A percentile compares a stretch with the other conserved stretches of the same genome.
Evolutionary conservation across 1,140 invertebrate genomes (phyloP).

Genomic region (Palaemon carinicauda): DNA sequence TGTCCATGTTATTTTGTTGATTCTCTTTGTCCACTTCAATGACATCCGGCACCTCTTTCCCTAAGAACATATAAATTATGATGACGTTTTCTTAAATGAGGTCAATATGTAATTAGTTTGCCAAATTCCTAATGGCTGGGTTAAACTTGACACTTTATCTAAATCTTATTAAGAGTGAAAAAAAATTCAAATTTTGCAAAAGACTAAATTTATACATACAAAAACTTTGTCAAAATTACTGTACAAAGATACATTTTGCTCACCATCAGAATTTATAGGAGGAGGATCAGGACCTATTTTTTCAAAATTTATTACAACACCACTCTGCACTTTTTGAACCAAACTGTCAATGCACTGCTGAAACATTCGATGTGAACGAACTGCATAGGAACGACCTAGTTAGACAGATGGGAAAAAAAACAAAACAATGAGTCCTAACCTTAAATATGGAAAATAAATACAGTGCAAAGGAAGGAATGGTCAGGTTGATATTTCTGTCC

Average conservation of each 20-base stretch:
- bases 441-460: too few species aligned
- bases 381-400: conserved; percentile 93
- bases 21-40: conserved; percentile 58
- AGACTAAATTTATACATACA: background rate
- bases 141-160: too few species aligned
- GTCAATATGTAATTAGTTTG: background rate
- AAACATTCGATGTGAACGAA: conserved; percentile 93
- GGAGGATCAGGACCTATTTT: conserved; percentile 90
- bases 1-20: conserved; percentile 52
- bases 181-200: background rate
- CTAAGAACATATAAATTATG: background rate
- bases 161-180: background rate
- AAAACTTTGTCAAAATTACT: background rate
- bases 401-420: conserved; percentile 62
- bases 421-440: background rate
- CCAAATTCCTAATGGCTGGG: too few species aligned
- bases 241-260: background rate
- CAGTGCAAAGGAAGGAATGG: too few species aligned
- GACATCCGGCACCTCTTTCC: conserved; percentile 56
- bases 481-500: too few species aligned
- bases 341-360: conserved; percentile 96
- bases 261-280: conserved; percentile 68
- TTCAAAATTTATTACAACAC: conserved; percentile 98
- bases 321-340: conserved; percentile 96
- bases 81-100: background rate